Evolutionary conservation across 2,113 vertebrate genomes (phyloP).

Genomic region (Pterophyllum scalare): DNA sequence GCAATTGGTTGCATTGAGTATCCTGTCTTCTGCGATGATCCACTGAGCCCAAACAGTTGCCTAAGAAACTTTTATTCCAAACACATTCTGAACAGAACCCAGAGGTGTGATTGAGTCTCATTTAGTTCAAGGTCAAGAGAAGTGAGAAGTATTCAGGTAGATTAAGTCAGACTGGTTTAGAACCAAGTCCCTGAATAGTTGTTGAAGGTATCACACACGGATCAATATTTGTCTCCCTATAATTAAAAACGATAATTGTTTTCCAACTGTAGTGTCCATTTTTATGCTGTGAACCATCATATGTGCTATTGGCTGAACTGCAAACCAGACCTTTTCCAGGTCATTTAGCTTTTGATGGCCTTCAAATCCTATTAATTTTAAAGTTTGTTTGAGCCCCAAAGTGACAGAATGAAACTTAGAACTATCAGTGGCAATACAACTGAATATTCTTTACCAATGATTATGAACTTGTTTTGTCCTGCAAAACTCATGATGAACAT

Average conservation of each 20-base stretch:
- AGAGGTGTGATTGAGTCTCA: neutral
- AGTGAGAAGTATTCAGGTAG: neutral
- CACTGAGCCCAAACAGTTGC: neutral
- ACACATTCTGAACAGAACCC: neutral
- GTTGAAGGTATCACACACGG: neutral
- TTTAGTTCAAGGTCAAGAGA: neutral
- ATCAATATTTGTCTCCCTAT: neutral
- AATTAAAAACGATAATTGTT: neutral
- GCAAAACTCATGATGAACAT: neutral
- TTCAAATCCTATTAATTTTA: neutral
- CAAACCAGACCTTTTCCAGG: neutral
- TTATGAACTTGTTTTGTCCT: neutral
- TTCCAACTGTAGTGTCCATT: neutral
- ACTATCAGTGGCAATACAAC: neutral
- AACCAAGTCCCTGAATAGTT: neutral
- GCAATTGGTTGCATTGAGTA: neutral
- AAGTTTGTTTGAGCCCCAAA: neutral
- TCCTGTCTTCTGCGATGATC: neutral
- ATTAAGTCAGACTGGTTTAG: slow-evolving; percentile 9
- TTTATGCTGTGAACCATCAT: neutral
- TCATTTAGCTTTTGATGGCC: neutral
- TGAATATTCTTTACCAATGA: rapidly evolving
- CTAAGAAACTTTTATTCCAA: slow-evolving; percentile 6
- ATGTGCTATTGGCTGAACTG: neutral
- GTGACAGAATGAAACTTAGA: neutral